Evolutionary conservation across 2,797 vertebrate genomes (phyloP).

Genomic region (Chrosomus eos): DNA sequence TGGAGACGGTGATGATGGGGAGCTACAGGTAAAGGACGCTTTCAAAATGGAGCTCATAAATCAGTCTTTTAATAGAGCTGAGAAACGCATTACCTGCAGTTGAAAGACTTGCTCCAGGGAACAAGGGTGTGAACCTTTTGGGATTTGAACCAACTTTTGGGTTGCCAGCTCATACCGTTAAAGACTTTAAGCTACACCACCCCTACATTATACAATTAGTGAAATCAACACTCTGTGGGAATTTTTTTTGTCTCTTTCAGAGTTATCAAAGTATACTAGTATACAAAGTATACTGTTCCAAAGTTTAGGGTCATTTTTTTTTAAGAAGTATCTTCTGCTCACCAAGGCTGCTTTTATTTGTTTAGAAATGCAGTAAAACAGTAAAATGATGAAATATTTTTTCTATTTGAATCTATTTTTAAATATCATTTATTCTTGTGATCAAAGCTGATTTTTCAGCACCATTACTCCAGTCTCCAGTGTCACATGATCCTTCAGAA

Average conservation of each 20-base stretch:
- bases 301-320: neutral
- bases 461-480: neutral
- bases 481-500: neutral
- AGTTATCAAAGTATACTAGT: neutral
- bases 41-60: neutral
- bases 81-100: neutral
- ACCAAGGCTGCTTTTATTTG: neutral
- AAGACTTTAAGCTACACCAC: conserved; percentile 21
- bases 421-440: neutral
- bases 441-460: neutral
- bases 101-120: neutral
- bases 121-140: neutral
- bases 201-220: conserved; percentile 23
- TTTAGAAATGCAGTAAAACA: neutral
- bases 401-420: neutral
- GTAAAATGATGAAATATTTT: neutral
- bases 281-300: no score
- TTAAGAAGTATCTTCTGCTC: neutral
- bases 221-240: conserved; percentile 9
- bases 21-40: conserved; percentile 82
- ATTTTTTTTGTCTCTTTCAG: neutral
- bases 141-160: conserved; percentile 16
- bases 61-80: neutral
- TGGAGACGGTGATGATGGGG: conserved; percentile 83
- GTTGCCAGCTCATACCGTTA: conserved; percentile 9